A percentile compares a stretch with the other conserved stretches of the same genome.
phyloP scores from a whole-genome alignment of 2,113 vertebrate species.

The Oryzias curvinotus region DNA sequence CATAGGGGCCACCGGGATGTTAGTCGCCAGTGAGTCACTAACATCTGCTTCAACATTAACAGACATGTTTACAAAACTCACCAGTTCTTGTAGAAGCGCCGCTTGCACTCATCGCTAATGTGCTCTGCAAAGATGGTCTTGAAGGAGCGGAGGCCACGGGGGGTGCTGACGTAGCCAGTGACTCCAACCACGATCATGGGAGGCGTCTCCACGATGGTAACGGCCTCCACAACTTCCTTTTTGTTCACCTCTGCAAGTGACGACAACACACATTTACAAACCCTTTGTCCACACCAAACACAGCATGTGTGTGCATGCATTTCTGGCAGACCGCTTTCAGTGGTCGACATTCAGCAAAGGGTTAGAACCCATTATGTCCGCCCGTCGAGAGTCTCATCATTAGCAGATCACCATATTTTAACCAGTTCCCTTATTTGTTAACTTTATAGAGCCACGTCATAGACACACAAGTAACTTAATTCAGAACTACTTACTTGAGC shows the following conservation, averaged over 20 bases:
- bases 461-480: too few species aligned
- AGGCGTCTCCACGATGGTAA: constrained; percentile 93
- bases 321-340: constrained; percentile 66
- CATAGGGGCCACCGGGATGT: constrained; percentile 64
- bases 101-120: constrained; percentile 95
- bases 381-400: constrained; percentile 82
- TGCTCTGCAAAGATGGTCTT: constrained; percentile 97
- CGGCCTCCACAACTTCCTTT: constrained; percentile 96
- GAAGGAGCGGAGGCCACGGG: constrained; percentile 91
- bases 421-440: neutral
- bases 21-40: constrained; percentile 61
- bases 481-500: constrained; percentile 84
- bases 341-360: constrained; percentile 83
- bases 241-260: constrained; percentile 92
- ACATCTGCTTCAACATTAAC: constrained; percentile 43
- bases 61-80: constrained; percentile 56
- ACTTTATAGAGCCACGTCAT: neutral
- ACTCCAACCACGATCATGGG: constrained; percentile 96
- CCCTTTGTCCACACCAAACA: accelerated
- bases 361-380: constrained; percentile 74
- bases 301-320: accelerated
- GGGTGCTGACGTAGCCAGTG: constrained; percentile 90
- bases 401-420: constrained; percentile 31
- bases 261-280: neutral
- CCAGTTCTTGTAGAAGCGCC: constrained; percentile 99